A percentile compares a stretch with the other conserved stretches of the same genome.
Conservation (phyloP, 2,113 vertebrate species). For the Daboia siamensis region DNA sequence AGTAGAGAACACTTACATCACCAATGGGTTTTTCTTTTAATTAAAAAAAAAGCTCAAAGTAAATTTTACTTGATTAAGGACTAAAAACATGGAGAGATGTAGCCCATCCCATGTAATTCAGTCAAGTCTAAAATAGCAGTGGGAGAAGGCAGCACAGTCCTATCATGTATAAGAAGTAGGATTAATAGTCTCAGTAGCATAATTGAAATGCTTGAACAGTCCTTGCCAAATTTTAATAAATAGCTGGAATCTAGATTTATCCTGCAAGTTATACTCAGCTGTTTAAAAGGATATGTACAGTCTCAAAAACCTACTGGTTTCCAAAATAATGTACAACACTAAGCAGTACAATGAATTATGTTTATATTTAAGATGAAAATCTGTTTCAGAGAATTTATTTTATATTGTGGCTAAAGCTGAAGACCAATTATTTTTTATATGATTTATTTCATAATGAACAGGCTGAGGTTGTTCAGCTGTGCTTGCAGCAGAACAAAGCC, state of each 20-base stretch:
- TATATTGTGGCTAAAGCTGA: not conserved
- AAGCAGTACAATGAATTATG: not conserved
- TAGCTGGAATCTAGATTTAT: not conserved
- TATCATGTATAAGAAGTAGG: conserved; percentile 40
- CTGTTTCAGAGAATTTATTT: not conserved
- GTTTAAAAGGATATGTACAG: not conserved
- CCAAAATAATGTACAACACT: not conserved
- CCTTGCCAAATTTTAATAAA: conserved; percentile 10
- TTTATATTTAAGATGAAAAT: not conserved
- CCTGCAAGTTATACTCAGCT: not conserved
- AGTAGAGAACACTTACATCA: not conserved
- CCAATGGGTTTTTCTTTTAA: not conserved
- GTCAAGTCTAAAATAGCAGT: not conserved
- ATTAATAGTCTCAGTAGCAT: conserved; percentile 49
- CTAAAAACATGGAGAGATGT: not conserved
- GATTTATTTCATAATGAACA: not conserved
- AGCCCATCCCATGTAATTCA: not conserved
- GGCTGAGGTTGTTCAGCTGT: not conserved
- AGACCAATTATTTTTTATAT: not conserved
- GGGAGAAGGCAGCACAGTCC: conserved; percentile 21
- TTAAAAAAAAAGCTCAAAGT: conserved; percentile 4
- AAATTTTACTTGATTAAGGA: conserved; percentile 15
- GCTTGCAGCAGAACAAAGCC: not conserved
- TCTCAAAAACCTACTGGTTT: not conserved
- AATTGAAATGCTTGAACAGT: conserved; percentile 44